A percentile compares a stretch with the other conserved stretches of the same genome.
Conservation (phyloP, 2,888 invertebrate genomes). For the Drosophila flavopinicola region DNA sequence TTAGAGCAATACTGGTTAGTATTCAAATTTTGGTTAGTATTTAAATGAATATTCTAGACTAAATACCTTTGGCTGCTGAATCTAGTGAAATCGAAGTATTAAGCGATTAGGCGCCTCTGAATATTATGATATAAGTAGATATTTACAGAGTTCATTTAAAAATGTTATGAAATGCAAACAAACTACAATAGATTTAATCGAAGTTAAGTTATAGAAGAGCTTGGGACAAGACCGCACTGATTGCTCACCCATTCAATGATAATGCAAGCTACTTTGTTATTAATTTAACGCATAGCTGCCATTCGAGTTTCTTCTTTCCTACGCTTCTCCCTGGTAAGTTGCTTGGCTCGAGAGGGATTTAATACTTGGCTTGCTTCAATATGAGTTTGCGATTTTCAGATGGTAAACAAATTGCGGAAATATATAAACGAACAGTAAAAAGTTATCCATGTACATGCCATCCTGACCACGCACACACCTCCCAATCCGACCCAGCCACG, state of each 20-base stretch:
- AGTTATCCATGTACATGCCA: slow-evolving; percentile 10
- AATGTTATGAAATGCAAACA: no score
- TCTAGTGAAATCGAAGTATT: no score
- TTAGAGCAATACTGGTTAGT: no score
- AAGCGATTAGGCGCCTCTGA: no score
- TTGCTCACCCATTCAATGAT: slow-evolving; percentile 7
- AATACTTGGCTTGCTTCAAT: slow-evolving; percentile 38
- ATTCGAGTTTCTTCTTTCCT: not conserved
- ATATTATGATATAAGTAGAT: no score
- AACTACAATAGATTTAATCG: no score
- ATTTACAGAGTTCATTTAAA: no score
- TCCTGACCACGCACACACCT: slow-evolving; percentile 2
- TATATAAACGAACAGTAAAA: slow-evolving; percentile 33
- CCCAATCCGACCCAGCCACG: not conserved
- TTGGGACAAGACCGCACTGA: not conserved
- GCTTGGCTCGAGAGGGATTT: slow-evolving; percentile 17
- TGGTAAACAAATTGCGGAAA: slow-evolving; percentile 60
- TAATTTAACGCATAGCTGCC: slow-evolving; percentile 13
- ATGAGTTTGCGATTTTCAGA: slow-evolving; percentile 35
- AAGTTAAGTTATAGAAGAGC: not conserved
- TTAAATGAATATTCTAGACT: no score
- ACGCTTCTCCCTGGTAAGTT: not conserved
- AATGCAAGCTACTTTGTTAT: slow-evolving; percentile 17
- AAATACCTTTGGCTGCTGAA: no score
- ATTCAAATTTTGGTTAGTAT: no score